Conservation (phyloP, 2,113 vertebrate species). For the Petaurus breviceps region DNA sequence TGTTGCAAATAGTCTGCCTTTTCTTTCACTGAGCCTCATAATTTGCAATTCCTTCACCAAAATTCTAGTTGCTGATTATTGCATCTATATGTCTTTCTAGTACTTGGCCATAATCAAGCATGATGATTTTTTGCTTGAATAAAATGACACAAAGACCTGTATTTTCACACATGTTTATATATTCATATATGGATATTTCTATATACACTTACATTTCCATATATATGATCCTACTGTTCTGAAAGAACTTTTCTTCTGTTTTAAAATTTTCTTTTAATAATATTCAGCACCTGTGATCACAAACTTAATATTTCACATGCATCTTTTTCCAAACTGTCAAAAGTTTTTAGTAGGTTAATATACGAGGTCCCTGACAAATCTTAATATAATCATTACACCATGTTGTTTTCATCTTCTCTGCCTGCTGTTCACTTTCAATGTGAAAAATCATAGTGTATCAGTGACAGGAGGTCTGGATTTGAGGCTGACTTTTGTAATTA, state of each 20-base stretch:
- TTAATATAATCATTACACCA: constrained; percentile 78
- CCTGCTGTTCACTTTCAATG: constrained; percentile 82
- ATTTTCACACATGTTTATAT: background rate
- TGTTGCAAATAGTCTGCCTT: background rate
- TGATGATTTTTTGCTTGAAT: background rate
- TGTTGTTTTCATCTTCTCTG: constrained; percentile 81
- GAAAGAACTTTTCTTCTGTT: constrained; percentile 32
- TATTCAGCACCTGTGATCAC: constrained; percentile 44
- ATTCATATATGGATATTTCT: background rate
- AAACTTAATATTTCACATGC: constrained; percentile 46
- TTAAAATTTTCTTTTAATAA: constrained; percentile 36
- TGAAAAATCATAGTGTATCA: constrained; percentile 81
- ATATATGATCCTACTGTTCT: background rate
- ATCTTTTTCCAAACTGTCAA: constrained; percentile 65
- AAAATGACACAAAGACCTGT: background rate
- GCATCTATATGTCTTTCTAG: background rate
- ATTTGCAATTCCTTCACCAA: background rate
- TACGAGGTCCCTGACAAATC: constrained; percentile 72
- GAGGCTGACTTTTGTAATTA: constrained; percentile 86
- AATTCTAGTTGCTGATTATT: background rate
- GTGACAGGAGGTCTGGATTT: constrained; percentile 85
- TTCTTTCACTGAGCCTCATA: background rate
- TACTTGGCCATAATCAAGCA: background rate
- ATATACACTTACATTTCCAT: background rate
- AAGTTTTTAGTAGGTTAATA: constrained; percentile 72